Evolutionary conservation across 1,140 invertebrate genomes (phyloP), one percentile per base, ranked within the genome.

Genomic region (Goniozus legneri): DNA sequence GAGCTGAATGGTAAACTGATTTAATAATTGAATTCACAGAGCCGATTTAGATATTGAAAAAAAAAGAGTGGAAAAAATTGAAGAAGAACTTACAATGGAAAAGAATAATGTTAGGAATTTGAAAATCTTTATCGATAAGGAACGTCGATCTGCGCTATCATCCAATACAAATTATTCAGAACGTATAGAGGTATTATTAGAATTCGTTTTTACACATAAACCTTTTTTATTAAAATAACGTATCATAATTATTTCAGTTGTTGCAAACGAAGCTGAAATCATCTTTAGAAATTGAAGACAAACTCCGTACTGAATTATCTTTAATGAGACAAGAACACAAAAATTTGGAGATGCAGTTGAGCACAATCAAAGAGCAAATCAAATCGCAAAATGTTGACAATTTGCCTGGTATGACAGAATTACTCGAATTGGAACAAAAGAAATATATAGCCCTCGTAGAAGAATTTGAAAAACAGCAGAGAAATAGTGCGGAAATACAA

Each of bases 401-500:
- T 12, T 21, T 47, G 10, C 30, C 44, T 1, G 43, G 41, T 1
- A 20, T 55, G 0, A 19, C 49, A 3, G 41, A 53, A 31, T 44
- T 60, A 13, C 34, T 50, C 12, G 48, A 64, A 14, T 50, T 40
- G 14, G 56, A 65, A n/a, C 53, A 61, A 6, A 59, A 63, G 13
- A 71, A 60, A 37, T 63, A 62, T 10, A 16, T 52, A n/a, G 13
- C 34, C 20, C 46, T 83, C 1, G 58, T 66, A 8, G 62, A 66
- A 15, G 72, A 81, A 37, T 66, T 78, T 8, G 64, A 78, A 2
- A 60, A 71, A 8, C 68, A 77, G 27, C 54, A 70, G 2, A 69
- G 67, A 0, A 78, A 82, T 30, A 71, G 64, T 24, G 62, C 72
- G 4, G 69, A 79, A 19, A 43, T 85, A 3, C 68, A 65, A 8